Conservation (phyloP, 2,888 invertebrate genomes). For the Anticlea derivata region DNA sequence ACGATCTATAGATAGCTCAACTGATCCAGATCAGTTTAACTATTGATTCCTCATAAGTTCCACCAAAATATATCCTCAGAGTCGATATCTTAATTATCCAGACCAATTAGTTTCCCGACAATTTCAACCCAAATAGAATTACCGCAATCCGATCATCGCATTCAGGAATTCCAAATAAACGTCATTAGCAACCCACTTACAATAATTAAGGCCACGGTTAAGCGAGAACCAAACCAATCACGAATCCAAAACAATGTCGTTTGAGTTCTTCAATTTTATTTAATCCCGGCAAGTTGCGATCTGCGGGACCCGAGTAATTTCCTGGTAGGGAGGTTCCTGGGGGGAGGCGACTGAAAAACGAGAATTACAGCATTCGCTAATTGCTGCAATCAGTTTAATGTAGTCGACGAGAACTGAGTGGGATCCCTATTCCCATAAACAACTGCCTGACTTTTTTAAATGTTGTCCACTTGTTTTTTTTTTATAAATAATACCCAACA, state of each 20-base stretch:
- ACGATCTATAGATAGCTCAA: no score
- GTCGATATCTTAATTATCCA: conserved; percentile 4
- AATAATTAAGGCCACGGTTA: conserved; percentile 68
- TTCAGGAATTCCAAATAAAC: conserved; percentile 52
- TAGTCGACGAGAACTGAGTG: conserved; percentile 75
- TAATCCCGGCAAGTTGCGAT: conserved; percentile 70
- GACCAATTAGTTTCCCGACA: conserved; percentile 30
- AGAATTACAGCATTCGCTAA: conserved; percentile 82
- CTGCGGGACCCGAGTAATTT: conserved; percentile 77
- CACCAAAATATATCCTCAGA: not conserved
- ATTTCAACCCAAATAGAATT: conserved; percentile 31
- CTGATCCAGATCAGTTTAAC: no score
- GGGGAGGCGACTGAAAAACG: conserved; percentile 72
- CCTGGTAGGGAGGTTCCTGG: conserved; percentile 57
- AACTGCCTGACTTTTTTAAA: conserved; percentile 47
- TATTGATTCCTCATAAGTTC: no score
- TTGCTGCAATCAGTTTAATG: conserved; percentile 83
- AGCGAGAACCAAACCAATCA: conserved; percentile 65
- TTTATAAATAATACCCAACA: no score
- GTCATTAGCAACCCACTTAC: conserved; percentile 69
- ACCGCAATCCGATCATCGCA: conserved; percentile 40
- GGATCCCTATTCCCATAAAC: conserved; percentile 66
- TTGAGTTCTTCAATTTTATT: conserved; percentile 77
- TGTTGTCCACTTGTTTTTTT: no score
- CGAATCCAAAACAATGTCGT: conserved; percentile 76